These are phyloP conservation scores for Zaprionus ghesquierei DNA, from an alignment of 1,140 invertebrate genomes.

Conservation along the genomic window DNA sequence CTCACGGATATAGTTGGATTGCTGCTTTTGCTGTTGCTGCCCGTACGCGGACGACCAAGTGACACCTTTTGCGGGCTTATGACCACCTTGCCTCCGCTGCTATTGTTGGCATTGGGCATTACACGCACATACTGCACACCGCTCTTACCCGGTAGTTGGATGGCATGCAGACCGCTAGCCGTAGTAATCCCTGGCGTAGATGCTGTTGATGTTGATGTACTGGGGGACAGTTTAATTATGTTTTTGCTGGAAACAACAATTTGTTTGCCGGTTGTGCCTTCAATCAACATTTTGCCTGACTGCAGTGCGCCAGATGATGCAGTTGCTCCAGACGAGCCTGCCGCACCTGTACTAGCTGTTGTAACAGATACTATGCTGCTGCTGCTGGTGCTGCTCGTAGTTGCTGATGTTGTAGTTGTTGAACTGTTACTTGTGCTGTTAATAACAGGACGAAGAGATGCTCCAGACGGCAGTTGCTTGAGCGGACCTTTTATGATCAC, in stretches of 20 bases:
- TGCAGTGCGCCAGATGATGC: not conserved
- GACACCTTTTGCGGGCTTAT: constrained; percentile 45
- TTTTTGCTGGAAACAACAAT: not conserved
- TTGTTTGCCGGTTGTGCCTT: not conserved
- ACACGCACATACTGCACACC: constrained; percentile 78
- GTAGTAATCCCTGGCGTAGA: not conserved
- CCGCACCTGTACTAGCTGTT: not conserved
- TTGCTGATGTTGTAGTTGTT: constrained; percentile 9
- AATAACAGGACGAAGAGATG: constrained; percentile 5
- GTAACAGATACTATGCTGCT: not conserved
- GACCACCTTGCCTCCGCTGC: not conserved
- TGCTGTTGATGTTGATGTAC: not conserved
- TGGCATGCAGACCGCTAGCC: constrained; percentile 52
- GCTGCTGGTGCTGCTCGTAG: not conserved
- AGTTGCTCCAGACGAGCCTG: not conserved
- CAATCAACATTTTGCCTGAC: not conserved
- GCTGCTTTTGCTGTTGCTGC: not conserved
- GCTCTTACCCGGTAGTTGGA: constrained; percentile 68
- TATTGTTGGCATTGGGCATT: constrained; percentile 30
- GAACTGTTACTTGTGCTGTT: constrained; percentile 1
- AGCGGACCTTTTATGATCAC: constrained; percentile 46
- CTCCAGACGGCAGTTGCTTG: constrained; percentile 27
- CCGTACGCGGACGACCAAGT: constrained; percentile 29
- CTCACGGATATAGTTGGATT: constrained; percentile 25
- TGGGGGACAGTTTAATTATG: not conserved